Percentiles rank a stretch among this genome's conserved stretches.
These are phyloP conservation scores for Ophion ellenae DNA, from an alignment of 2,888 invertebrate genomes.

Conservation along the genomic window DNA sequence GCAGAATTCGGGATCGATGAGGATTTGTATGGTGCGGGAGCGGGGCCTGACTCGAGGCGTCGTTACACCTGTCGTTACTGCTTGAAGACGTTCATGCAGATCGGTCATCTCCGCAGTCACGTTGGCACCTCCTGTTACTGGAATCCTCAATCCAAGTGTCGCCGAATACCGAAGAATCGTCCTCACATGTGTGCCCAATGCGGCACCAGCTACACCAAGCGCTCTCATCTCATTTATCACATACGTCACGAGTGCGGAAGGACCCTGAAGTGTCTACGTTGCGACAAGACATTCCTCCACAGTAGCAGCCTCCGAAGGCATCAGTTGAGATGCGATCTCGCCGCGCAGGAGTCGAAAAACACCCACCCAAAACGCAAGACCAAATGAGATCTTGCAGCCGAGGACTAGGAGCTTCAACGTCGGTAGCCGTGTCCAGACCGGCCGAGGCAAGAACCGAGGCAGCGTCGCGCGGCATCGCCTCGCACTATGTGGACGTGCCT, in stretches of 20 bases:
- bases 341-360: slow-evolving; percentile 5
- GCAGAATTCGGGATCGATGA: slow-evolving; percentile 50
- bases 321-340: slow-evolving; percentile 59
- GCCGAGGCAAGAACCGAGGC: too few relatives aligned
- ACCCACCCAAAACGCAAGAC: neutral
- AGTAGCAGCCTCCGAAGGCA: slow-evolving; percentile 72
- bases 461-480: too few relatives aligned
- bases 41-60: slow-evolving; percentile 49
- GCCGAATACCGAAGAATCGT: slow-evolving; percentile 66
- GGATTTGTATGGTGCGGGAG: slow-evolving; percentile 19
- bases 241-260: slow-evolving; percentile 76
- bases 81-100: slow-evolving; percentile 70
- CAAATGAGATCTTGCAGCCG: neutral
- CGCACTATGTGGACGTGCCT: too few relatives aligned
- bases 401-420: neutral
- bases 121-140: slow-evolving; percentile 70
- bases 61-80: slow-evolving; percentile 71
- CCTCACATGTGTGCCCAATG: slow-evolving; percentile 74
- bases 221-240: slow-evolving; percentile 74
- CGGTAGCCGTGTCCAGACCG: too few relatives aligned
- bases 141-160: slow-evolving; percentile 73
- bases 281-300: slow-evolving; percentile 73
- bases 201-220: slow-evolving; percentile 74
- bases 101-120: slow-evolving; percentile 69
- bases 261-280: slow-evolving; percentile 72